Evolutionary conservation across 2,113 vertebrate species (phyloP).

Genomic region (Pao palembangensis): DNA sequence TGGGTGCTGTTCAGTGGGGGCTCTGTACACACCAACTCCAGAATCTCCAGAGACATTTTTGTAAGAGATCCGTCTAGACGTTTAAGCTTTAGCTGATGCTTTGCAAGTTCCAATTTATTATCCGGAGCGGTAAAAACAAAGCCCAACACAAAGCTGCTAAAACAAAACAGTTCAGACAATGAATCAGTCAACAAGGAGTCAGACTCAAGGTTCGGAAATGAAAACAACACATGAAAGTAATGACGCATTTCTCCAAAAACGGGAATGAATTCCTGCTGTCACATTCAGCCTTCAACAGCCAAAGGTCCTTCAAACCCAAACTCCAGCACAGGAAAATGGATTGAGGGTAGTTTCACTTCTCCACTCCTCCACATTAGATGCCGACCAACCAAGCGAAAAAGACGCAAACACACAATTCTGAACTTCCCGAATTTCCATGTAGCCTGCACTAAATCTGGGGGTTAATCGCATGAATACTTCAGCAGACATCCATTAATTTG

Average conservation of each 20-base stretch:
- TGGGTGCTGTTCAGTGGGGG: neutral
- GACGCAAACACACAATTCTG: conserved; percentile 59
- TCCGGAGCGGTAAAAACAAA: neutral
- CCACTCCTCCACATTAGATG: conserved; percentile 23
- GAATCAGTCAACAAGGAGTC: neutral
- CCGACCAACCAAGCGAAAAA: conserved; percentile 42
- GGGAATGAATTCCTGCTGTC: neutral
- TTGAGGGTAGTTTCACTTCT: conserved; percentile 18
- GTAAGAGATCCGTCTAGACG: neutral
- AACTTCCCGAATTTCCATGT: conserved; percentile 54
- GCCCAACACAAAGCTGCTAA: neutral
- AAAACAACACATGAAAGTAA: neutral
- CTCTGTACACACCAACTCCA: neutral
- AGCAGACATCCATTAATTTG: conserved; percentile 75
- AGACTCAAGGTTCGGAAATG: neutral
- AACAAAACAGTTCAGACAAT: conserved; percentile 3
- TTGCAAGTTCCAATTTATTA: neutral
- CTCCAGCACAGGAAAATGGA: conserved; percentile 3
- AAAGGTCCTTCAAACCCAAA: conserved; percentile 3
- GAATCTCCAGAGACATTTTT: neutral
- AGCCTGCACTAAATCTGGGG: conserved; percentile 45
- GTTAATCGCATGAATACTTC: conserved; percentile 71
- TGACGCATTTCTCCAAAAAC: neutral
- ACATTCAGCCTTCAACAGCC: neutral
- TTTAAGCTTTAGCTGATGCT: neutral